Evolutionary conservation across 2,797 vertebrate genomes (phyloP), one percentile per base, ranked within the genome.

Genomic region (Pangasius macronema): DNA sequence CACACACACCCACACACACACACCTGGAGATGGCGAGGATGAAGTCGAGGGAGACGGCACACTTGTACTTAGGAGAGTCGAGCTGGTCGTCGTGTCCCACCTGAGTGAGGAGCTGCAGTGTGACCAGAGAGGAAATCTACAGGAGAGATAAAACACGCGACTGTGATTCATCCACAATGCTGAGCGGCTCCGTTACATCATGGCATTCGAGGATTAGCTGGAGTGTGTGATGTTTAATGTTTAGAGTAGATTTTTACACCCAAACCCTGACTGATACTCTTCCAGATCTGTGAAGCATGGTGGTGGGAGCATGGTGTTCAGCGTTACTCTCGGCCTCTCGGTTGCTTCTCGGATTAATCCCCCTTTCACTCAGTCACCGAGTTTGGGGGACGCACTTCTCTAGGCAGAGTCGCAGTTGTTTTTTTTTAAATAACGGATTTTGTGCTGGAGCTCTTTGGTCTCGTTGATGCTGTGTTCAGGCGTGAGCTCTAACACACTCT

Each of bases 61-160:
- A 99, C 94, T 99, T 99, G 93, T 98, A 99, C 81, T 98, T 98
- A 2, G 97, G 98, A 67, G 96, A 95, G 76, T 98, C 97, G 84
- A 99, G 97, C 92, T 98, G 98, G 93, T 99, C 98, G 0, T 96
- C 96, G 0, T 96, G 95, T 65, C 97, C 97, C 92, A 98, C 96
- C 91, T 95, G 91, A 70, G 95, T 94, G 93, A 99, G 92, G 82
- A 99, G 95, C 94, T 98, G 98, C 77, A 99, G 94, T 57, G 95
- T 96, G 89, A 96, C 96, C 87, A 96, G 91, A 53, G 96, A 96
- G 27, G 95, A 96, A 87, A 96, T 96, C 95, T 96, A 76, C 57
- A 83, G 72, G 51, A 67, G 30, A 27, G 42, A 49, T 6, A 76
- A 27, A 24, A 49, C 7, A 76, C 5, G 11, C 8, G 20, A 42